Base-by-base conservation (phyloP, 2,797 vertebrate species). In the Pogoniulus pusillus region DNA sequence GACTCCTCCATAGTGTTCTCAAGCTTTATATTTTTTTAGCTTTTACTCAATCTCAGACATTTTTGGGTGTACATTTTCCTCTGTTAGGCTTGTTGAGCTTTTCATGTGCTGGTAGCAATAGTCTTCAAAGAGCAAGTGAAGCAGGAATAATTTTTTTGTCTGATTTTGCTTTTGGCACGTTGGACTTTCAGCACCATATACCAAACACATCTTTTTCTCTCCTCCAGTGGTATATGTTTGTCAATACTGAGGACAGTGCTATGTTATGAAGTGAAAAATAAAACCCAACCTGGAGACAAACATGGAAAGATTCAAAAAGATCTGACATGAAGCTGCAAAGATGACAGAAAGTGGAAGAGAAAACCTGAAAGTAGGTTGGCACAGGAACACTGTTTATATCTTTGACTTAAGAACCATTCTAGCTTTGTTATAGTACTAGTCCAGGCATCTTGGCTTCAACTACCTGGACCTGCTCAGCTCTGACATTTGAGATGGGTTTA, bases 181-280 rank as follows among this genome's bases (percentile, higher is more conserved):
- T 84, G 45, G 57, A 49, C 4, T 68, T 91, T 53, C 45, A 75
- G 24, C 29, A 60, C 2, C 3, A 24, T 23, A 7, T 34, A 3
- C 16, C 55, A 59, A 58, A 55, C 12, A 51, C 8, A 14, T 66
- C 3, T 37, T 79, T 37, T 79, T 81, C 8, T 5, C 6, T 7
- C 7, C 32, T 35, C 10, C 37, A 74, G 17, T 27, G 6, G 12
- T 43, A 41, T 0, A 41, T 0, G 0, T 32, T 83, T 65, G 57
- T 3, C 16, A 24, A 12, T 59, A 63, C n/a, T 68, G 47, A 89
- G 16, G 43, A 11, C 23, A 37, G 6, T n/a, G n/a, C 6, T 20
- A 34, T 8, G 3, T 51, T 72, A 45, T 10, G 7, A 78, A 84
- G 7, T 41, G 3, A 87, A 66, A 84, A 81, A 7, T 41, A 17